phyloP scores from a whole-genome alignment of 2,888 invertebrate genomes.

The Onchidella celtica region DNA sequence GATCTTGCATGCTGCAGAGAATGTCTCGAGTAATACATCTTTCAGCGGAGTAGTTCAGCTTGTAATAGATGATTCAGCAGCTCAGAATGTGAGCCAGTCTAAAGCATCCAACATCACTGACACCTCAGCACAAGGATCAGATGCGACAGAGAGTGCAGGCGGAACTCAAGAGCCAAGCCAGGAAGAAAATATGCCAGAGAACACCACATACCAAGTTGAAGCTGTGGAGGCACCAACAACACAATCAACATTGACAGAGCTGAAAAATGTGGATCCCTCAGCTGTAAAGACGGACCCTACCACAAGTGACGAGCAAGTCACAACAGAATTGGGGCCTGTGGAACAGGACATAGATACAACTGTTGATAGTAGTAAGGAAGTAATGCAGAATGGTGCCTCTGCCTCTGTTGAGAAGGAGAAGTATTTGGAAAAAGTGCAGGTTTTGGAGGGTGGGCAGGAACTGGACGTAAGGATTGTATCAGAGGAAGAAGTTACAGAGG shows the following conservation, averaged over 20 bases:
- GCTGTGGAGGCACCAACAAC: neutral
- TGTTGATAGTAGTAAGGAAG: neutral
- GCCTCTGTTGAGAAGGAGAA: neutral
- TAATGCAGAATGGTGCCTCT: neutral
- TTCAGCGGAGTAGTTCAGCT: too few relatives aligned
- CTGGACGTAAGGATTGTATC: conserved; percentile 47
- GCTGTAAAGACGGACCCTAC: neutral
- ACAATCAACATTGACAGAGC: neutral
- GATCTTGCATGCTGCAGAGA: too few relatives aligned
- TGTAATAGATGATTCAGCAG: too few relatives aligned
- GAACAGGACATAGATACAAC: neutral
- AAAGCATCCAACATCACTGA: too few relatives aligned
- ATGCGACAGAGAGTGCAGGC: neutral
- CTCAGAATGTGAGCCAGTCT: too few relatives aligned
- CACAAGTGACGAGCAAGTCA: neutral
- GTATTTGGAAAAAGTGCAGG: conserved; percentile 23
- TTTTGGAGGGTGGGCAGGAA: conserved; percentile 44
- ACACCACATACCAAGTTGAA: too few relatives aligned
- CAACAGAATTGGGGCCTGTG: neutral
- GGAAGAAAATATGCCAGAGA: neutral
- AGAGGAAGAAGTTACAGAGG: conserved; percentile 41
- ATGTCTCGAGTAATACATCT: too few relatives aligned
- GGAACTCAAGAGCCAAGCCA: neutral
- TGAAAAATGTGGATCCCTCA: neutral
- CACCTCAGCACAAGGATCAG: too few relatives aligned